Percentiles rank a stretch among this genome's conserved stretches.
phyloP scores from a whole-genome alignment of 2,888 invertebrate genomes.

The Acrocera orbiculus region DNA sequence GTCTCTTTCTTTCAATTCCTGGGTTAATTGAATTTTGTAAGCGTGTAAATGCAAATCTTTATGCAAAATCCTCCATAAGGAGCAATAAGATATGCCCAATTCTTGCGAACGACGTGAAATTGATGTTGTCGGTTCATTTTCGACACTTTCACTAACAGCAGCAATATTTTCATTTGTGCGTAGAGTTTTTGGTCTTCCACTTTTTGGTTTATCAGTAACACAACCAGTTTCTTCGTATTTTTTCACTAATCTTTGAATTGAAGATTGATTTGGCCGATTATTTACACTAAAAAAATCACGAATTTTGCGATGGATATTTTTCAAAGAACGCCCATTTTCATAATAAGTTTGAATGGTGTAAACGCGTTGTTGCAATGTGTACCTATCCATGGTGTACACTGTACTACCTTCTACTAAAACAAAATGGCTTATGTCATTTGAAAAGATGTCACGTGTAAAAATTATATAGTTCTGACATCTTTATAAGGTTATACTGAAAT shows the following conservation, averaged over 20 bases:
- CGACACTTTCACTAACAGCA: slow-evolving; percentile 6
- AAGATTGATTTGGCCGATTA: slow-evolving; percentile 1
- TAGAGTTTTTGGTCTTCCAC: slow-evolving; percentile 1
- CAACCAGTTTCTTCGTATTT: slow-evolving; percentile 8
- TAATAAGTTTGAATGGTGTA: too few species aligned
- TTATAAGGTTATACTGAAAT: too few species aligned
- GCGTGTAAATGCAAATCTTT: slow-evolving; percentile 5
- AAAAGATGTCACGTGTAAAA: too few species aligned
- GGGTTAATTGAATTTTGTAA: slow-evolving; percentile 3
- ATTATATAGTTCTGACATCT: too few species aligned
- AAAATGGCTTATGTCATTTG: too few species aligned
- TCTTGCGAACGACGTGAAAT: slow-evolving; percentile 6
- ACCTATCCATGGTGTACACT: too few species aligned
- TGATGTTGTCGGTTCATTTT: slow-evolving; percentile 3
- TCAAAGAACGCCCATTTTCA: too few species aligned
- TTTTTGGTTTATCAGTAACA: slow-evolving; percentile 1
- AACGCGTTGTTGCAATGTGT: too few species aligned
- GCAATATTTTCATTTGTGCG: slow-evolving; percentile 7
- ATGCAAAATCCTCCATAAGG: slow-evolving; percentile 7
- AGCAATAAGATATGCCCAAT: slow-evolving; percentile 4
- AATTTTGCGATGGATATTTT: too few species aligned
- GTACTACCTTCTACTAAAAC: too few species aligned
- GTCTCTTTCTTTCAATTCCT: slow-evolving; percentile 1
- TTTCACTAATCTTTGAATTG: slow-evolving; percentile 1
- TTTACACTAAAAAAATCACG: too few species aligned